Evolutionary conservation across 2,113 vertebrate species (phyloP).

Genomic region (Anser cygnoides): DNA sequence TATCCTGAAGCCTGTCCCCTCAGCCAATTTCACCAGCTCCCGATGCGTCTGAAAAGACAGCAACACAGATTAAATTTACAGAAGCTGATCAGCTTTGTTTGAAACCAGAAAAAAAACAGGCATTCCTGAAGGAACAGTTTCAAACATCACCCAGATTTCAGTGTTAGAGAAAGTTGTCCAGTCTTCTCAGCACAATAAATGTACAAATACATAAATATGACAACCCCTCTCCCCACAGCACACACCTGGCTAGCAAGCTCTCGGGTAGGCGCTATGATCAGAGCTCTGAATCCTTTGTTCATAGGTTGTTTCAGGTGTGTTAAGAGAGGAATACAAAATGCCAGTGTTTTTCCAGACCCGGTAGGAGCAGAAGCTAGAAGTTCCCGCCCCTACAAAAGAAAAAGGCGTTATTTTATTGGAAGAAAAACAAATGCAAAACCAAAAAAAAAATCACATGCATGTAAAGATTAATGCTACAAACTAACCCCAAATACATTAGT

Average conservation of each 20-base stretch:
- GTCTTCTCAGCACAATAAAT: not conserved
- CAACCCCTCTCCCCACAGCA: not conserved
- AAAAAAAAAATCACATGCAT: too few species aligned
- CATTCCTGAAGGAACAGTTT: not conserved
- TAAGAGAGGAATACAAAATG: slow-evolving; percentile 92
- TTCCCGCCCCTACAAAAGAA: slow-evolving; percentile 83
- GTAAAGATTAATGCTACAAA: not conserved
- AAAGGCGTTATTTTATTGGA: not conserved
- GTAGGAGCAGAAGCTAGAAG: slow-evolving; percentile 96
- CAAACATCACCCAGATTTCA: not conserved
- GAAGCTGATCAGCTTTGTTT: not conserved
- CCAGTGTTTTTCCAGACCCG: slow-evolving; percentile 95
- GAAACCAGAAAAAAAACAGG: not conserved
- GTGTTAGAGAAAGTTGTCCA: not conserved
- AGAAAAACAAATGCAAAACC: not conserved
- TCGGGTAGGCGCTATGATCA: slow-evolving; percentile 92
- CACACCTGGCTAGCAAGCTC: slow-evolving; percentile 93
- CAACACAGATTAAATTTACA: not conserved
- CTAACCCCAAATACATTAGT: rapidly evolving
- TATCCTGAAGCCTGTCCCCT: slow-evolving; percentile 91
- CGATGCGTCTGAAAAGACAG: slow-evolving; percentile 85
- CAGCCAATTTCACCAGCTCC: slow-evolving; percentile 90
- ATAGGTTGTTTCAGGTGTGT: slow-evolving; percentile 87
- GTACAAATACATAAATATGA: rapidly evolving
- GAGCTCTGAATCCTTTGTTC: slow-evolving; percentile 92